These are phyloP conservation scores for Antennarius maculatus DNA, from an alignment of 2,797 vertebrate species.

Conservation along the genomic window DNA sequence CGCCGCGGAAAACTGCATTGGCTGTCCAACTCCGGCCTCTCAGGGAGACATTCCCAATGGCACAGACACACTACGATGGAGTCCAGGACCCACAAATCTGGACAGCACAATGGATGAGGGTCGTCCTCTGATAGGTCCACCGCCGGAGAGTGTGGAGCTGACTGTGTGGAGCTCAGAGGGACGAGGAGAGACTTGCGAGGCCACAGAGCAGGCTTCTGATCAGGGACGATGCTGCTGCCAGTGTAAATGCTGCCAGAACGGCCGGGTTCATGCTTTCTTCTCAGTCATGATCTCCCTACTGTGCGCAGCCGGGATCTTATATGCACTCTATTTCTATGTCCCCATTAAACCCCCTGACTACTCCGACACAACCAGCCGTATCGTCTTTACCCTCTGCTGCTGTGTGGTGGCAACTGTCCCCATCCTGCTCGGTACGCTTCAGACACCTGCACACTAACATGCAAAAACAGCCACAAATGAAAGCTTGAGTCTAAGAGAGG, in stretches of 20 bases:
- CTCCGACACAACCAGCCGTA: constrained; percentile 67
- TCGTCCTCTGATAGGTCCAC: constrained; percentile 64
- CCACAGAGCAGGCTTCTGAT: constrained; percentile 23
- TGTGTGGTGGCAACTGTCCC: constrained; percentile 75
- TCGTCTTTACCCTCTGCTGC: constrained; percentile 78
- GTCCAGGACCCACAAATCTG: constrained; percentile 65
- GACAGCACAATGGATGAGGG: constrained; percentile 67
- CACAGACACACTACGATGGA: constrained; percentile 60
- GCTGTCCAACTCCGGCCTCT: constrained; percentile 48
- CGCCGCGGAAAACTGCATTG: constrained; percentile 58
- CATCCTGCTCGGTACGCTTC: constrained; percentile 75
- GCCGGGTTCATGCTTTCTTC: constrained; percentile 66
- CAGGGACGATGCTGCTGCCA: constrained; percentile 55
- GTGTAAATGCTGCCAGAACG: constrained; percentile 67
- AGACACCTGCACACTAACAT: constrained; percentile 36
- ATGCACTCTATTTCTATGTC: constrained; percentile 77
- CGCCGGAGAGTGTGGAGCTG: constrained; percentile 75
- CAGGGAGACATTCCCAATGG: constrained; percentile 67
- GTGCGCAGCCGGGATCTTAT: constrained; percentile 73
- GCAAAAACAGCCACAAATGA: constrained; percentile 29
- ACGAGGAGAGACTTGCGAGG: constrained; percentile 44
- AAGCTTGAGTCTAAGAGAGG: constrained; percentile 63
- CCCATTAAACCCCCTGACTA: constrained; percentile 74
- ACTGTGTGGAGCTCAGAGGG: constrained; percentile 60
- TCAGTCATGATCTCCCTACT: constrained; percentile 76